Evolutionary conservation across 2,888 invertebrate genomes (phyloP).

Genomic region (Eutolmus rufibarbis): DNA sequence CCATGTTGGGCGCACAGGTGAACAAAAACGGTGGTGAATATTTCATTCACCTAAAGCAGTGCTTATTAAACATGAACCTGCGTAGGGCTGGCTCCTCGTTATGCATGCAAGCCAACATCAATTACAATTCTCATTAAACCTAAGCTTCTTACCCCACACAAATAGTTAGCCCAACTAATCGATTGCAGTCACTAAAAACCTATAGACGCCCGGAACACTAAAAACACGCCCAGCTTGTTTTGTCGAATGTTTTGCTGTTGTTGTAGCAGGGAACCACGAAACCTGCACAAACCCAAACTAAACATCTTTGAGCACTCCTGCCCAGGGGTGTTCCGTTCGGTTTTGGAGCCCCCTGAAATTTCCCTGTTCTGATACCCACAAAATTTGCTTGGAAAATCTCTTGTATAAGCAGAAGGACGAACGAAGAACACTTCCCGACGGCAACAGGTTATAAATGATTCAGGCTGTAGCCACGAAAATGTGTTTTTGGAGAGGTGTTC

Average conservation of each 20-base stretch:
- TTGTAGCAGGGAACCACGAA: neutral
- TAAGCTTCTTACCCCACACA: neutral
- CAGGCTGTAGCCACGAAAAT: conserved; percentile 38
- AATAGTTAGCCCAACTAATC: neutral
- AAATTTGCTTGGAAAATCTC: conserved; percentile 5
- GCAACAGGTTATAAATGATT: conserved; percentile 47
- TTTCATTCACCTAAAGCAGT: neutral
- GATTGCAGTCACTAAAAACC: neutral
- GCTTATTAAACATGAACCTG: neutral
- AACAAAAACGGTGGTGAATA: neutral
- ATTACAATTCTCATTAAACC: neutral
- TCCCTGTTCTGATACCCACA: neutral
- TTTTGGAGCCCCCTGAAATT: neutral
- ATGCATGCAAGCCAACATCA: neutral
- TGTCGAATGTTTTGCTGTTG: neutral
- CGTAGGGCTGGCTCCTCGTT: neutral
- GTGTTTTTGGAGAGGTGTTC: neutral
- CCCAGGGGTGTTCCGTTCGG: neutral
- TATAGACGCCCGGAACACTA: neutral
- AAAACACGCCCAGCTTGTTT: neutral
- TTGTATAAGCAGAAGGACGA: neutral
- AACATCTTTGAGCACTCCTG: neutral
- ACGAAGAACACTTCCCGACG: neutral
- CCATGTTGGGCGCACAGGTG: neutral
- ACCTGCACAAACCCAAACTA: neutral